Evolutionary conservation across 92 coral and sea anemone species (phyloP).

Genomic region (Muricea muricata): DNA sequence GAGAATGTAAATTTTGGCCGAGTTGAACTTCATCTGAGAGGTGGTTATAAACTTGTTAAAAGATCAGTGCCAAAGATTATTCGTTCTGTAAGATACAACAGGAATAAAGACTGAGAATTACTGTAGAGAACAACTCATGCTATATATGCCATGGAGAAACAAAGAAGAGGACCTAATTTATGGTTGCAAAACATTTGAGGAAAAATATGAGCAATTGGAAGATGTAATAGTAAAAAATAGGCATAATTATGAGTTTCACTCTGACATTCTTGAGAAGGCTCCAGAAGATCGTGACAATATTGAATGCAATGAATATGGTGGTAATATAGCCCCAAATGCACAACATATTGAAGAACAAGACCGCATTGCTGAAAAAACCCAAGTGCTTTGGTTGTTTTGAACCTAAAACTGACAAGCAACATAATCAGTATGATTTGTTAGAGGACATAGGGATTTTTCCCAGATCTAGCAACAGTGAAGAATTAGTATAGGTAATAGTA

Average conservation of each 20-base stretch:
- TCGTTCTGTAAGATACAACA: background rate
- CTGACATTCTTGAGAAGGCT: constrained; percentile 61
- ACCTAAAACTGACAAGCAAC: constrained; percentile 65
- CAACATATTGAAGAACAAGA: constrained; percentile 69
- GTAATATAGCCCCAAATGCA: constrained; percentile 50
- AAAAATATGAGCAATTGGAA: constrained; percentile 56
- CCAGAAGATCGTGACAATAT: constrained; percentile 31
- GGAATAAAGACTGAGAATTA: constrained; percentile 67
- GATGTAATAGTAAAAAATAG: constrained; percentile 15
- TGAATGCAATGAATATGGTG: background rate
- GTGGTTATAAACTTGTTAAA: background rate
- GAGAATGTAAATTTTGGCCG: background rate
- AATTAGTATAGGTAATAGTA: no score
- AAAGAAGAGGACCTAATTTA: constrained; percentile 48
- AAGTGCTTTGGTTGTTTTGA: constrained; percentile 78
- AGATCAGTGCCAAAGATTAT: background rate
- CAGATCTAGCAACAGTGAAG: constrained; percentile 48
- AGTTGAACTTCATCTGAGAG: background rate
- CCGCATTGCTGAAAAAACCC: constrained; percentile 35
- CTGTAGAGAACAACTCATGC: constrained; percentile 43
- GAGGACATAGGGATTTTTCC: constrained; percentile 71
- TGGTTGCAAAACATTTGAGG: constrained; percentile 30
- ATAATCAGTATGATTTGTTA: constrained; percentile 68
- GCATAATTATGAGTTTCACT: constrained; percentile 54
- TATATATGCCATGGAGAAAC: constrained; percentile 61